Percentiles rank a stretch among this genome's conserved stretches.
phyloP scores from a whole-genome alignment of 1,140 invertebrate species.

The Musca vetustissima region DNA sequence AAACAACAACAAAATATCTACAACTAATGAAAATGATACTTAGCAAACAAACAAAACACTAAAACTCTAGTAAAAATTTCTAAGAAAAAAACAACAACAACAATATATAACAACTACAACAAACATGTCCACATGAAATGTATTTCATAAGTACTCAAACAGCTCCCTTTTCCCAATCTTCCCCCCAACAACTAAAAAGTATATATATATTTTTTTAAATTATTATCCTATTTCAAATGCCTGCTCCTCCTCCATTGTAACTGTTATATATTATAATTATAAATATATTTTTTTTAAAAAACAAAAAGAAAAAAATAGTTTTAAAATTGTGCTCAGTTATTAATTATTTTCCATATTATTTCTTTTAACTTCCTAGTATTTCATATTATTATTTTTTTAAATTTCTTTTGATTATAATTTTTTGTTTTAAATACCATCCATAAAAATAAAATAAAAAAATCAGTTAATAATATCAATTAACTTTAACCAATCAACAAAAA shows the following conservation, averaged over 20 bases:
- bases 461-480: too few relatives aligned
- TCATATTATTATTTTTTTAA: neutral
- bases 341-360: conserved; percentile 9
- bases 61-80: conserved; percentile 5
- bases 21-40: neutral
- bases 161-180: too few relatives aligned
- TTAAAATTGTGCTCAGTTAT: conserved; percentile 18
- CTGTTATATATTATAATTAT: neutral
- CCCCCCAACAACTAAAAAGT: too few relatives aligned
- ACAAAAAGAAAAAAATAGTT: neutral
- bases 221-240: too few relatives aligned
- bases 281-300: too few relatives aligned
- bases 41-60: neutral
- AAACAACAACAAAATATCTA: conserved; percentile 9
- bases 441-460: too few relatives aligned
- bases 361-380: neutral
- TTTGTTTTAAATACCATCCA: too few relatives aligned
- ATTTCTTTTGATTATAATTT: neutral
- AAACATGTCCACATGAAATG: too few relatives aligned
- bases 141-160: too few relatives aligned
- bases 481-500: neutral
- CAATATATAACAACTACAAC: neutral
- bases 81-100: neutral
- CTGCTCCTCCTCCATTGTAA: conserved; percentile 11
- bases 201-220: too few relatives aligned